phyloP scores from a whole-genome alignment of 1,140 invertebrate species.

The Nymphalis io region DNA sequence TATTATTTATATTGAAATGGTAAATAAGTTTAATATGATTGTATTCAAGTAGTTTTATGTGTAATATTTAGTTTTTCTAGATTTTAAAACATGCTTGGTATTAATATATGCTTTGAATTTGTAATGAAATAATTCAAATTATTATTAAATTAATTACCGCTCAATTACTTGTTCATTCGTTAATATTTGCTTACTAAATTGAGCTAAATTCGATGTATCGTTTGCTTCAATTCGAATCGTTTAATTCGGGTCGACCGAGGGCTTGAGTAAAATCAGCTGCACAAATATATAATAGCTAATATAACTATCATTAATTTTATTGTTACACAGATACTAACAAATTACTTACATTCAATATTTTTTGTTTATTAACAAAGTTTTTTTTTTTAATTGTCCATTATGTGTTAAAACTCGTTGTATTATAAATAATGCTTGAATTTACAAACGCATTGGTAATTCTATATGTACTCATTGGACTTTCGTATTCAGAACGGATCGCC shows the following conservation, averaged over 20 bases:
- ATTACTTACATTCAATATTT: no score
- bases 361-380: no score
- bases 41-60: no score
- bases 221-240: conserved; percentile 10
- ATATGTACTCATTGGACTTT: conserved; percentile 53
- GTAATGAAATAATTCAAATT: conserved; percentile 13
- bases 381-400: neutral
- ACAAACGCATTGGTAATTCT: conserved; percentile 58
- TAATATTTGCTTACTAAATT: conserved; percentile 36
- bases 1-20: no score
- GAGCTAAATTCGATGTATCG: conserved; percentile 19
- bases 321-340: neutral
- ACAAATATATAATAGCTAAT: neutral
- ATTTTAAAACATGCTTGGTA: neutral
- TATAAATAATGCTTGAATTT: conserved; percentile 42
- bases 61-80: neutral
- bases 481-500: conserved; percentile 64
- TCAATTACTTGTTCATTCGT: conserved; percentile 24
- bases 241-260: conserved; percentile 6
- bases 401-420: conserved; percentile 13
- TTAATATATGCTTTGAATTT: conserved; percentile 1
- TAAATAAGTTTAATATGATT: no score
- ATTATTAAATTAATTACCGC: conserved; percentile 25
- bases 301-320: neutral
- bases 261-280: neutral